Evolutionary conservation across 2,888 invertebrate species (phyloP).

Genomic region (Nowickia ferox): DNA sequence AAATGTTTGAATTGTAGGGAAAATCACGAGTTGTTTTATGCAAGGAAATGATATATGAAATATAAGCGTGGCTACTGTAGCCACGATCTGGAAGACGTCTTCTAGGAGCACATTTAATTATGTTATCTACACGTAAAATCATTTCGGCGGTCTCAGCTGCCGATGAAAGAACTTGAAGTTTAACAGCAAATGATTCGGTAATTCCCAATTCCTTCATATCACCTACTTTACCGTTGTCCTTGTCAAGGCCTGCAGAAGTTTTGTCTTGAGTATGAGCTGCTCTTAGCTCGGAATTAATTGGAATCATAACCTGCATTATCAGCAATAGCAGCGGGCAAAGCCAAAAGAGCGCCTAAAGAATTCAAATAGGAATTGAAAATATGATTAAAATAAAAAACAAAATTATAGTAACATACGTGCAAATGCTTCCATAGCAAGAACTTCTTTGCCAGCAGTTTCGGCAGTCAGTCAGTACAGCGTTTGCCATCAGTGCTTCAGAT

Average conservation of each 20-base stretch:
- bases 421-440: constrained; percentile 98
- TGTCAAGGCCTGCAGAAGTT: constrained; percentile 88
- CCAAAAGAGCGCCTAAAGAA: constrained; percentile 87
- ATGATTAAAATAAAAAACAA: not conserved
- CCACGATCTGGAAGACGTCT: constrained; percentile 94
- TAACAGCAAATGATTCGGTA: constrained; percentile 98
- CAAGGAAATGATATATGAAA: constrained; percentile 3
- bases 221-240: constrained; percentile 93
- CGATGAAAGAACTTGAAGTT: constrained; percentile 96
- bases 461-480: constrained; percentile 92
- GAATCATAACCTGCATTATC: constrained; percentile 99
- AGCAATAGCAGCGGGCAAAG: constrained; percentile 97
- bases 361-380: not conserved
- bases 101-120: too few species aligned
- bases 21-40: constrained; percentile 51
- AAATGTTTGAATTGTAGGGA: constrained; percentile 40
- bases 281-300: constrained; percentile 95
- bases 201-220: constrained; percentile 96
- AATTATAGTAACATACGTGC: constrained; percentile 84
- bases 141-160: constrained; percentile 99
- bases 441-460: constrained; percentile 97
- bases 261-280: constrained; percentile 95
- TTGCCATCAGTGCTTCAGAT: constrained; percentile 98
- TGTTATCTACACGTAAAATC: constrained; percentile 99
- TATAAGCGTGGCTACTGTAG: constrained; percentile 79